Base-by-base conservation (phyloP, 2,113 vertebrate species). In the Anhinga anhinga region DNA sequence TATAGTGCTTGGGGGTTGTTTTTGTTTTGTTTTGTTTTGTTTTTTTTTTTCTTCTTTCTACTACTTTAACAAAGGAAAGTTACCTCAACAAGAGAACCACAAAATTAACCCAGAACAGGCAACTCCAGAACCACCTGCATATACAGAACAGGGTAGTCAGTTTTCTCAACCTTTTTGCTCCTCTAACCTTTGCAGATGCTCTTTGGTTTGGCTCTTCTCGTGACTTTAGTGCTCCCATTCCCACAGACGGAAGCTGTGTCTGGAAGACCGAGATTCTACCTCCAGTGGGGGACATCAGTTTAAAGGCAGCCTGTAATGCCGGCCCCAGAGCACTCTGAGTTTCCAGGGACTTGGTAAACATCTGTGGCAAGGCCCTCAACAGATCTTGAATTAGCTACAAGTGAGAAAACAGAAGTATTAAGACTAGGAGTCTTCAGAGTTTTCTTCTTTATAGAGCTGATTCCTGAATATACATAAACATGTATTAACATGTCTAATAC, bases 261-360 rank as follows among this genome's bases (percentile, higher is more conserved):
- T 99, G 99, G 98, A 99, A 99, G 92, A 99, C 98, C 52, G 99
- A 98, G 97, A 99, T 98, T 65, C 99, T 98, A 32, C 99, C 99
- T 74, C 99, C 99, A 34, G 99, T 99, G 90, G 99, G 99, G 22
- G 99, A 99, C 97, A 99, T 98, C 96, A 99, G 97, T 95, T 99
- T 99, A 96, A 99, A 99, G 85, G 99, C 99, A 66, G 99, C 99
- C 96, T 99, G 99, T 88, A 99, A 97, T 2, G 99, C 99, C 77
- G 99, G 99, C 56, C 99, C 99, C 96, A 99, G 97, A 66, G 99
- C 99, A 73, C 99, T 99, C 91, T 99, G 99, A 13, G 99, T 99
- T 98, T 99, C 99, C 98, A 99, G 98, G 22, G 99, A 99, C 95
- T 99, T 99, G 70, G 98, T 98, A 96, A 99, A 99, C 98, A 99